A percentile compares a stretch with the other conserved stretches of the same genome.
Evolutionary conservation across 2,797 vertebrate species (phyloP).

Genomic region (Siniperca undulata): DNA sequence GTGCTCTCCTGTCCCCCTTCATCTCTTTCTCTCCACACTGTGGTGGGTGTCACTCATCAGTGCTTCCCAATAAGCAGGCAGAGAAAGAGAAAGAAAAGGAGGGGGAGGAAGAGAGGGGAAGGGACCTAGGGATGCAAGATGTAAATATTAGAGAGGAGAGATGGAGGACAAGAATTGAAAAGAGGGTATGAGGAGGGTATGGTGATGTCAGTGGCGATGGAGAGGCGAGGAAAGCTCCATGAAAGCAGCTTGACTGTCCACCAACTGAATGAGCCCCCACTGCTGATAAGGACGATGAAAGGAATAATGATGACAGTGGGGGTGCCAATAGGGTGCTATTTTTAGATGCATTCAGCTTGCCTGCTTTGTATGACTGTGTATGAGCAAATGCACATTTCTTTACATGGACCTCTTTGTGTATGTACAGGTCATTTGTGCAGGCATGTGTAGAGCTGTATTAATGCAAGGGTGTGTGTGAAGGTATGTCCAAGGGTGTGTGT

Average conservation of each 20-base stretch:
- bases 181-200: slow-evolving; percentile 37
- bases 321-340: slow-evolving; percentile 72
- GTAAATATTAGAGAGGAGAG: slow-evolving; percentile 44
- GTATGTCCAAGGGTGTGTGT: slow-evolving; percentile 39
- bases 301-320: slow-evolving; percentile 70
- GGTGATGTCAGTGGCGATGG: slow-evolving; percentile 40
- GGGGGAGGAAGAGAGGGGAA: slow-evolving; percentile 10
- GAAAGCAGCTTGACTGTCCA: slow-evolving; percentile 74
- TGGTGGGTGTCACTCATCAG: slow-evolving; percentile 38
- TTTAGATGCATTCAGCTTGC: slow-evolving; percentile 70
- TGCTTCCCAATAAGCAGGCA: slow-evolving; percentile 32
- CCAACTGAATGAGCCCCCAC: slow-evolving; percentile 66
- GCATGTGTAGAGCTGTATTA: slow-evolving; percentile 36
- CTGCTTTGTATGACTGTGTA: slow-evolving; percentile 44
- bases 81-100: not conserved
- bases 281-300: slow-evolving; percentile 77
- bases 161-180: slow-evolving; percentile 44
- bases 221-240: slow-evolving; percentile 63
- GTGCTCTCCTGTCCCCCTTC: slow-evolving; percentile 30
- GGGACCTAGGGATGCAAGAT: slow-evolving; percentile 12
- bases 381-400: slow-evolving; percentile 29
- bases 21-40: slow-evolving; percentile 30
- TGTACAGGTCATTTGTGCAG: slow-evolving; percentile 43
- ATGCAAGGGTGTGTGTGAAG: slow-evolving; percentile 45
- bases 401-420: slow-evolving; percentile 33